Conservation (phyloP, 2,797 vertebrate genomes). For the Rousettus madagascariensis region DNA sequence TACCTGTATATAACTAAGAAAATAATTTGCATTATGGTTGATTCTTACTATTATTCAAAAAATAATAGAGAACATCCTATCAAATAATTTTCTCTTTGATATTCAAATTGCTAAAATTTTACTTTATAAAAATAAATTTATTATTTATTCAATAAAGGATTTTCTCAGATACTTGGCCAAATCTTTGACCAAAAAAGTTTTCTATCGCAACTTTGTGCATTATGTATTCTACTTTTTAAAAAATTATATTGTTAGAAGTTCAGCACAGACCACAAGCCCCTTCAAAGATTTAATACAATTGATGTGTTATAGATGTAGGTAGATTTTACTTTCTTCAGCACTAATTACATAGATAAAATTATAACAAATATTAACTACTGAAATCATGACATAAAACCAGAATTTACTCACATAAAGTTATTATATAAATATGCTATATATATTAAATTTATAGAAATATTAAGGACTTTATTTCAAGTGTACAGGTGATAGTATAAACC, state of each 20-base stretch:
- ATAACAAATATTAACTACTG: neutral
- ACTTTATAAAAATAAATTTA: neutral
- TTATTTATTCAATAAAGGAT: neutral
- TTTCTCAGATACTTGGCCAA: neutral
- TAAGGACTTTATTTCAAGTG: neutral
- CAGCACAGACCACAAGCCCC: neutral
- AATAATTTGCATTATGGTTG: neutral
- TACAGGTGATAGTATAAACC: neutral
- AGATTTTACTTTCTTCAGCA: neutral
- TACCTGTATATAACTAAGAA: neutral
- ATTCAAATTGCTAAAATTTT: neutral
- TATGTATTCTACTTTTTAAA: neutral
- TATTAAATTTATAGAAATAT: neutral
- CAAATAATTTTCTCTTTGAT: neutral
- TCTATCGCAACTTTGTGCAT: neutral
- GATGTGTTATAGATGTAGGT: neutral
- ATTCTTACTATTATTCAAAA: neutral
- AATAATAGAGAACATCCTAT: neutral
- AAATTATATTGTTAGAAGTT: neutral
- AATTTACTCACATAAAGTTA: neutral
- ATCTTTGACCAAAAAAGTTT: neutral
- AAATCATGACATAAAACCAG: neutral
- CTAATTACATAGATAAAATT: neutral
- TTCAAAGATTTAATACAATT: neutral
- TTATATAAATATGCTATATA: neutral